Percentiles rank a stretch among this genome's conserved stretches.
phyloP scores from a whole-genome alignment of 2,888 invertebrate species.

The Acrobasis consociella region DNA sequence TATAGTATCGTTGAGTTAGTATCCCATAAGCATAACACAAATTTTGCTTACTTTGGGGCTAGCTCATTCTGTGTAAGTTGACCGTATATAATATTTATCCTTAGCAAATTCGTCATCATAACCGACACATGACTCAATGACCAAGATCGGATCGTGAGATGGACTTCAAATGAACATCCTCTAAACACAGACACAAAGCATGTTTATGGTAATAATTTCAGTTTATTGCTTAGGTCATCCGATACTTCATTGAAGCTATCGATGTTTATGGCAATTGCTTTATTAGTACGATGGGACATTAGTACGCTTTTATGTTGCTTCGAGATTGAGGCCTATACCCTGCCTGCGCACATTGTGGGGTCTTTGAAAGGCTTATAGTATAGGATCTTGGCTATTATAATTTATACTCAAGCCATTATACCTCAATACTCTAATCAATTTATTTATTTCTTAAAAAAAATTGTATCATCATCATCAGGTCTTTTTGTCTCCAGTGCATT shows the following conservation, averaged over 20 bases:
- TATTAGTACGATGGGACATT: background rate
- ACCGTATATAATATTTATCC: background rate
- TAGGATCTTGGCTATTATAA: too few relatives aligned
- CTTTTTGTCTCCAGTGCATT: too few relatives aligned
- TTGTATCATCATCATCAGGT: too few relatives aligned
- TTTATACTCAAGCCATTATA: too few relatives aligned
- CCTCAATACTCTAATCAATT: too few relatives aligned
- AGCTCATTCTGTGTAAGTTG: too few relatives aligned
- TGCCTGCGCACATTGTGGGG: too few relatives aligned
- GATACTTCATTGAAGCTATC: background rate
- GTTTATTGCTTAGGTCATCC: background rate
- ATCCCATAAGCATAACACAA: too few relatives aligned
- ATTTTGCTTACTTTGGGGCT: too few relatives aligned
- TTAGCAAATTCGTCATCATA: conserved; percentile 12
- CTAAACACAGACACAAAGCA: background rate
- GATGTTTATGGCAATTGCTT: background rate
- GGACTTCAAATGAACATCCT: background rate
- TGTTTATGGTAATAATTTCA: conserved; percentile 13
- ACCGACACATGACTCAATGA: conserved; percentile 1
- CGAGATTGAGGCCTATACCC: background rate
- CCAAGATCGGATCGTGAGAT: conserved; percentile 9
- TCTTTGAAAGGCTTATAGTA: too few relatives aligned
- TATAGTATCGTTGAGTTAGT: too few relatives aligned
- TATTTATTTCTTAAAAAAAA: too few relatives aligned
- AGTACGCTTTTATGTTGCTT: background rate